Evolutionary conservation across 2,113 vertebrate genomes (phyloP).

Genomic region (Deroptyus accipitrinus): DNA sequence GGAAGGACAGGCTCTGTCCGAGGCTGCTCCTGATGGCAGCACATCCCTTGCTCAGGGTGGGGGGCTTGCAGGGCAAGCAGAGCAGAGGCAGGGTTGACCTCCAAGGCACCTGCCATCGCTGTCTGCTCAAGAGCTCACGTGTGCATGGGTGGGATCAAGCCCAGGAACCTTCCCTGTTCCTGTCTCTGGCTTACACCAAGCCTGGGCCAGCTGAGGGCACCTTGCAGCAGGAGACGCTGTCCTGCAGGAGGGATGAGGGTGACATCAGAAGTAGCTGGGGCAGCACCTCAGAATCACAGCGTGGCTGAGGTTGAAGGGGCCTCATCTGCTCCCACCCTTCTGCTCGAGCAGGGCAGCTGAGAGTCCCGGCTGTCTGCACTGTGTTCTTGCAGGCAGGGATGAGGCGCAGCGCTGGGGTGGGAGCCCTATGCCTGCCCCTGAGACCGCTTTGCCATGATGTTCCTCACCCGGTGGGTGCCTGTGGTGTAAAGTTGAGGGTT

Average conservation of each 20-base stretch:
- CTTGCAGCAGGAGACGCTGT: neutral
- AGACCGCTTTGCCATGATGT: neutral
- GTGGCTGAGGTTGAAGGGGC: neutral
- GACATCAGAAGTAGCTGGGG: neutral
- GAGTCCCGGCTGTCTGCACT: neutral
- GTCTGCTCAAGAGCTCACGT: neutral
- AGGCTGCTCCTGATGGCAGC: neutral
- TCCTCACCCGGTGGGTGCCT: neutral
- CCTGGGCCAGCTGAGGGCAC: neutral
- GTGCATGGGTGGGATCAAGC: neutral
- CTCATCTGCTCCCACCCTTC: neutral
- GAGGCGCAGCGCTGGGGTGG: neutral
- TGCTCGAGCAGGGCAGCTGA: neutral
- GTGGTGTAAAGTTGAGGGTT: accelerated
- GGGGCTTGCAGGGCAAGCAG: neutral
- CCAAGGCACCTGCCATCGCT: accelerated
- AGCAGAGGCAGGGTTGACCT: neutral
- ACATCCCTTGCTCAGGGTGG: neutral
- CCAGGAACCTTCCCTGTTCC: neutral
- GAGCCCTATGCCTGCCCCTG: neutral
- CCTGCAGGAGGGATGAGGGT: neutral
- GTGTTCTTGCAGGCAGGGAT: neutral
- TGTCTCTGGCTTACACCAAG: neutral
- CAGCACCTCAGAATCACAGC: neutral
- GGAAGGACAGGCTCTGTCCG: neutral